These are phyloP conservation scores for Triplophysa rosa DNA, from an alignment of 2,113 vertebrate genomes.

Conservation along the genomic window DNA sequence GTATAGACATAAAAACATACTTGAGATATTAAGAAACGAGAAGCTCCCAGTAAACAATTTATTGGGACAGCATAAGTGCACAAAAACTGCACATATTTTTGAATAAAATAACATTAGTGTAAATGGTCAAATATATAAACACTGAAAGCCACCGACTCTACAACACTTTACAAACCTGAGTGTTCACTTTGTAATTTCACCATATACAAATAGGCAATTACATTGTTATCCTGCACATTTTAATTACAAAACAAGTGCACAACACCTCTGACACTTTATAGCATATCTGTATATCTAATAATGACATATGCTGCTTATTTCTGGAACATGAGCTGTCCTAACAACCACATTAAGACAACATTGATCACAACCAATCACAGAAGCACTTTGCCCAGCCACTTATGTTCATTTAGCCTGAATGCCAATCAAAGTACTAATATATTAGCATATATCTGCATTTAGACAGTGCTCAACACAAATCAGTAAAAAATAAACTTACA, in stretches of 20 bases:
- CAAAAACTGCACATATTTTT: conserved; percentile 65
- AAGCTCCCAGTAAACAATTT: conserved; percentile 46
- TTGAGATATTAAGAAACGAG: background rate
- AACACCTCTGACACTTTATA: conserved; percentile 20
- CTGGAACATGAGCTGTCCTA: background rate
- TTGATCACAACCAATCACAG: conserved; percentile 18
- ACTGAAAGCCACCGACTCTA: conserved; percentile 59
- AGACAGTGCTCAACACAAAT: background rate
- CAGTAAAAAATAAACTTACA: background rate
- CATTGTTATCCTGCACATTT: conserved; percentile 4
- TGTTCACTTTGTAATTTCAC: conserved; percentile 29
- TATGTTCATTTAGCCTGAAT: background rate
- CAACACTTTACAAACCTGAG: conserved; percentile 69
- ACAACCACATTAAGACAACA: conserved; percentile 21
- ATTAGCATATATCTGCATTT: background rate
- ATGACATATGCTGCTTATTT: background rate
- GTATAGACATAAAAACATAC: background rate
- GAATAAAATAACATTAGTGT: conserved; percentile 61
- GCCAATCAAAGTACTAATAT: background rate
- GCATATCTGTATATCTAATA: background rate
- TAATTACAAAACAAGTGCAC: conserved; percentile 17
- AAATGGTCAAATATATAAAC: conserved; percentile 62
- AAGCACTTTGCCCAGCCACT: background rate
- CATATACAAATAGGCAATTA: conserved; percentile 13
- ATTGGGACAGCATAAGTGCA: conserved; percentile 69